These are phyloP conservation scores for Drosophila phalerata DNA, from an alignment of 2,888 invertebrate genomes.

Conservation along the genomic window DNA sequence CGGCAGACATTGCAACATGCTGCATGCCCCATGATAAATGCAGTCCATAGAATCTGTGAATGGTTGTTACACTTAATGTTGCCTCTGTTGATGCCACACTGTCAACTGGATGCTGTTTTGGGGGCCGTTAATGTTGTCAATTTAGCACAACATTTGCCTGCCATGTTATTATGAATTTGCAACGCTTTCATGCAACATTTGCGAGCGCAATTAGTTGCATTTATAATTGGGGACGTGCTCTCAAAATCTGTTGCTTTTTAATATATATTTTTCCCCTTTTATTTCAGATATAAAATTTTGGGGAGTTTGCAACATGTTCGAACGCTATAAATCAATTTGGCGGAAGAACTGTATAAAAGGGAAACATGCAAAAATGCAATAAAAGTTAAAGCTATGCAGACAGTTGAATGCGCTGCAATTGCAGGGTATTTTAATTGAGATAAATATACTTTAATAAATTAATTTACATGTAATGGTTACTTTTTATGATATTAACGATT, in stretches of 20 bases:
- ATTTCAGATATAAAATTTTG: constrained; percentile 27
- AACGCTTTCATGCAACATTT: constrained; percentile 76
- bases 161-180: constrained; percentile 72
- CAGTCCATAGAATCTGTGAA: constrained; percentile 38
- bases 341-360: constrained; percentile 45
- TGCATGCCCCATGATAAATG: constrained; percentile 66
- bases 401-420: constrained; percentile 40
- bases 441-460: not conserved
- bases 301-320: constrained; percentile 63
- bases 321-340: constrained; percentile 78
- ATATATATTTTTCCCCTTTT: not conserved
- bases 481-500: not conserved
- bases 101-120: constrained; percentile 36
- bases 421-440: not conserved
- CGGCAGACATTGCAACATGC: constrained; percentile 40
- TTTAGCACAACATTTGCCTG: constrained; percentile 76
- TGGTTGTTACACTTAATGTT: constrained; percentile 16
- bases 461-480: not conserved
- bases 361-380: constrained; percentile 52
- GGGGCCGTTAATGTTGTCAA: constrained; percentile 70
- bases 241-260: constrained; percentile 22
- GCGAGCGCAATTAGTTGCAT: constrained; percentile 71
- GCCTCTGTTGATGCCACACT: constrained; percentile 27
- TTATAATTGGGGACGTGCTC: constrained; percentile 75
- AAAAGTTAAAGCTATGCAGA: constrained; percentile 4